Evolutionary conservation across 2,888 invertebrate genomes (phyloP), one percentile per base, ranked within the genome.

Genomic region (Erannis defoliaria): DNA sequence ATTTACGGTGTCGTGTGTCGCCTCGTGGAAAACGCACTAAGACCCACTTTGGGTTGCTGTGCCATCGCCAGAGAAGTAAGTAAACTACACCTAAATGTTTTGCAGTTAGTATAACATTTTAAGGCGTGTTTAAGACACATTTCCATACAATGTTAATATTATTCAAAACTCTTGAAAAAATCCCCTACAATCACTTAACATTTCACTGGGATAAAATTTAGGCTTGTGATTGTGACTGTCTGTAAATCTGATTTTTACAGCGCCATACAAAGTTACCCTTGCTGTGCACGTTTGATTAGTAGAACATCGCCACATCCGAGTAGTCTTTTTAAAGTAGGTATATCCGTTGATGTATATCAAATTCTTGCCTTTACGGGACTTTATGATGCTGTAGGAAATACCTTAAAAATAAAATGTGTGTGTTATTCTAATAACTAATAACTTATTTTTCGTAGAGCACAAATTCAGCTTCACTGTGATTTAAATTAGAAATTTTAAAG

Each of bases 301-400:
- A 9, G 49, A 56, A 35, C 56, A 50, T 10, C 21, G 1, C 55
- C 55, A 56, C 14, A 38, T 31, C 1, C 33, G 40, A 46, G 18
- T 73, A 77, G 1, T 48, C 23, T 9, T 12, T 38, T 46, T n/a
- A 0, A 58, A 55, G 9, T 74, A 85, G 0, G 85, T 82, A 18
- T 73, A 80, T 2, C 76, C 78, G 14, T 70, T 70, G 9, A 81
- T 62, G 53, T 82, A 72, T 12, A 85, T 57, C 9, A 80, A 57
- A 53, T 71, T 53, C 55, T 74, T 78, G 9, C 78, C 77, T 12
- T 67, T 51, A 23, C 45, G 45, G 1, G 70, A 71, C 40, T 55
- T 33, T 10, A 55, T 18, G 5, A 35, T n/a, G 2, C 10, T 23
- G n/a, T 33, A 35, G 4, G 40, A 21, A 9, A 40, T 19, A 5